Percentiles rank a stretch among this genome's conserved stretches.
Conservation (phyloP, 37 sponge, comb jelly and placozoan genomes). For the Trichoplax adhaerens region DNA sequence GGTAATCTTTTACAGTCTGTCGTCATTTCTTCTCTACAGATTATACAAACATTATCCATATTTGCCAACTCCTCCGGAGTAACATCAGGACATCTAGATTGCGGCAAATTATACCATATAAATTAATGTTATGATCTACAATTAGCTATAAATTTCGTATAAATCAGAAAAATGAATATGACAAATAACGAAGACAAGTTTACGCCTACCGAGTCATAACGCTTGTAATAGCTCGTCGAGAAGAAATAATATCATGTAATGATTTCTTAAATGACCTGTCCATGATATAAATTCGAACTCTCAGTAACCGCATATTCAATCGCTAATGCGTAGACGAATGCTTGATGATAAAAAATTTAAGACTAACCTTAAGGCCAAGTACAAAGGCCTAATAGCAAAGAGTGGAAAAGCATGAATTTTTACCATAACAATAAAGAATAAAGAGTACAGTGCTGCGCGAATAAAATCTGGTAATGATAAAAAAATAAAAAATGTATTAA, state of each 20-base stretch:
- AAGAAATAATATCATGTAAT: conserved; percentile 55
- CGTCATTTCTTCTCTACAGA: conserved; percentile 83
- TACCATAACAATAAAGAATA: conserved; percentile 82
- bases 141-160: no score
- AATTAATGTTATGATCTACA: no score
- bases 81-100: conserved; percentile 68
- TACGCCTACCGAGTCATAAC: conserved; percentile 59
- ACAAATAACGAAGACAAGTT: no score
- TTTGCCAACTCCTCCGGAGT: conserved; percentile 67
- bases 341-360: background rate
- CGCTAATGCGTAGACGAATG: background rate
- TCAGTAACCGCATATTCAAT: background rate
- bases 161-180: no score
- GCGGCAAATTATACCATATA: background rate
- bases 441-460: conserved; percentile 45
- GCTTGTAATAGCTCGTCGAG: conserved; percentile 74
- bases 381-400: conserved; percentile 74
- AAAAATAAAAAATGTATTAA: background rate
- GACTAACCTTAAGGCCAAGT: conserved; percentile 34
- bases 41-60: conserved; percentile 68
- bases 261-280: conserved; percentile 69
- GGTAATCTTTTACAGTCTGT: conserved; percentile 75
- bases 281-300: background rate
- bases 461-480: conserved; percentile 26
- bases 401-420: conserved; percentile 78